A percentile compares a stretch with the other conserved stretches of the same genome.
Evolutionary conservation across 1,140 invertebrate genomes (phyloP).

Genomic region (Idris sp.): DNA sequence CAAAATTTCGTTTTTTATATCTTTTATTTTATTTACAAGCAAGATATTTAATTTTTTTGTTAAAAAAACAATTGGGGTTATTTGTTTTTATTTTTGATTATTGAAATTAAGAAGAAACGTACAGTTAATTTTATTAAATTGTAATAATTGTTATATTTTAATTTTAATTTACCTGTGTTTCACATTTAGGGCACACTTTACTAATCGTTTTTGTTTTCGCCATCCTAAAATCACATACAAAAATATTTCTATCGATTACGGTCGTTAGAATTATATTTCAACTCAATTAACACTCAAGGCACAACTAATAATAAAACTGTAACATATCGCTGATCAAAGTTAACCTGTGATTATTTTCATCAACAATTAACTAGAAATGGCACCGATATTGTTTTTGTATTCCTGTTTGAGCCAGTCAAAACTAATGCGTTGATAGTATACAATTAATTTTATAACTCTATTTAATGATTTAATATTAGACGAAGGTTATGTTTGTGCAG

Average conservation of each 20-base stretch:
- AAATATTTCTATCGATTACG: background rate
- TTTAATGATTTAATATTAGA: conserved; percentile 14
- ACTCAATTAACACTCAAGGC: conserved; percentile 21
- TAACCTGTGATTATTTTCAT: conserved; percentile 41
- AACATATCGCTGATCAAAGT: conserved; percentile 17
- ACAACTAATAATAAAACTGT: conserved; percentile 28
- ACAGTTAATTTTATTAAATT: too few species aligned
- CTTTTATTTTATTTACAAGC: too few species aligned
- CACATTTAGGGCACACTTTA: conserved; percentile 82
- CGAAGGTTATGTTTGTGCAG: conserved; percentile 49
- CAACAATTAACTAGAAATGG: conserved; percentile 23
- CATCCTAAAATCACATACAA: conserved; percentile 65
- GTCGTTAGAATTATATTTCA: conserved; percentile 3
- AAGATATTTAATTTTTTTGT: too few species aligned
- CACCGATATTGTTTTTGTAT: too few species aligned
- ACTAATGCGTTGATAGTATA: conserved; percentile 7
- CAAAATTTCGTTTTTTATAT: too few species aligned
- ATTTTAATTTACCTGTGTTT: conserved; percentile 81
- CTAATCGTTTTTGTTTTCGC: conserved; percentile 80
- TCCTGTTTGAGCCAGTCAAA: too few species aligned
- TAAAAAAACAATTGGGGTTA: too few species aligned
- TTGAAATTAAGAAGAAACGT: too few species aligned
- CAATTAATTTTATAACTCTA: conserved; percentile 16
- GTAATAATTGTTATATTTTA: too few species aligned
- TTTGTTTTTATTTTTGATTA: too few species aligned